Evolutionary conservation across 1,140 invertebrate species (phyloP), one percentile per base, ranked within the genome.

Genomic region (Prorops nasuta): DNA sequence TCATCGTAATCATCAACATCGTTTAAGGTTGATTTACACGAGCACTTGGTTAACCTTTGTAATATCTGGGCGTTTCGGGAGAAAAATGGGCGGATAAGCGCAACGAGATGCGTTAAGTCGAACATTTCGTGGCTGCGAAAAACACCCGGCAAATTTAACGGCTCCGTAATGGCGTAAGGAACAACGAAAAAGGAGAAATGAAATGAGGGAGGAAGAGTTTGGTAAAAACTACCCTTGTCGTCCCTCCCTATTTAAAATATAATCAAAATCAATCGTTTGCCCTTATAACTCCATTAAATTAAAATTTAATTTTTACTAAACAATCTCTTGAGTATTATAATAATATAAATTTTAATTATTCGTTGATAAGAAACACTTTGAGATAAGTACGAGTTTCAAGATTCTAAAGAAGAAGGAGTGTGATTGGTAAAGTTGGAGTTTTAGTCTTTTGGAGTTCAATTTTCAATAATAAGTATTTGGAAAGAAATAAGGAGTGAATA

Each of bases 181-280:
- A 21, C 14, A n/a, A 9, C 20, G n/a, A n/a, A 39, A 31, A 49
- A 49, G 42, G 41, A 40, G 32, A 40, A 49, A 49, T 49, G 43
- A 49, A 39, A 49, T 32, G 48, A 49, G 41, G 31, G 44, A 49
- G 41, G 43, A 44, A 49, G 44, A 17, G 32, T 24, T 19, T 32
- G 20, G 28, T 49, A 49, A 49, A 44, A 49, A 49, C 43, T 49
- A 49, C 48, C 48, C 44, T 49, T 19, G 48, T 31, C 18, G 14
- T 19, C 34, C 18, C 22, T 28, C 8, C 20, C 20, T 36, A 21
- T 43, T 48, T n/a, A n/a, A n/a, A n/a, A n/a, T n/a, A n/a, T n/a
- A n/a, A n/a, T n/a, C n/a, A n/a, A n/a, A n/a, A n/a, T n/a, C n/a
- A n/a, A n/a, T n/a, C n/a, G n/a, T n/a, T n/a, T n/a, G n/a, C n/a